Evolutionary conservation across 2,888 invertebrate genomes (phyloP).

Genomic region (Molorchus minor): DNA sequence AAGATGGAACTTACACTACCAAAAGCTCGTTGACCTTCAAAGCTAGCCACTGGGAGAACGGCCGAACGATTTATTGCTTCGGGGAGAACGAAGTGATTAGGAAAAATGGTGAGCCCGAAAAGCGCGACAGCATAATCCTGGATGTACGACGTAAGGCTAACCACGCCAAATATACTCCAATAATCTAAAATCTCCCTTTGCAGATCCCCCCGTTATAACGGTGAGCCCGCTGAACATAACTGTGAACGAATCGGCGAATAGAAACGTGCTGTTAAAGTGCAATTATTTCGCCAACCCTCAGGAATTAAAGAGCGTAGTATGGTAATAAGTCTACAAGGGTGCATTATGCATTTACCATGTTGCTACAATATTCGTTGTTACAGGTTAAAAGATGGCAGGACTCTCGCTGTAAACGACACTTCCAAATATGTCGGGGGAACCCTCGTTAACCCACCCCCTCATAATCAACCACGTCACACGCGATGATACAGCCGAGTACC

Average conservation of each 20-base stretch:
- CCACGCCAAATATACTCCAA: neutral
- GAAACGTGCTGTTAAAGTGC: slow-evolving; percentile 72
- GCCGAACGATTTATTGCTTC: slow-evolving; percentile 79
- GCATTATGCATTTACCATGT: neutral
- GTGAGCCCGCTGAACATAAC: slow-evolving; percentile 80
- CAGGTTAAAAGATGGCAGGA: slow-evolving; percentile 76
- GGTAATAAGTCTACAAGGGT: slow-evolving; percentile 67
- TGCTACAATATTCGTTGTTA: slow-evolving; percentile 13
- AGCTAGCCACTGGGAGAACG: slow-evolving; percentile 84
- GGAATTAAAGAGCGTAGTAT: slow-evolving; percentile 76
- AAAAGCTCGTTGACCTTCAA: slow-evolving; percentile 80
- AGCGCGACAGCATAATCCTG: slow-evolving; percentile 75
- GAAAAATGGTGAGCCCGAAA: slow-evolving; percentile 77
- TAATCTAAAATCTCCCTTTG: slow-evolving; percentile 44
- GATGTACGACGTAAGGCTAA: slow-evolving; percentile 86
- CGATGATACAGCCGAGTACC: slow-evolving; percentile 85
- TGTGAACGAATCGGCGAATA: slow-evolving; percentile 72
- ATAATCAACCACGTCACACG: slow-evolving; percentile 79
- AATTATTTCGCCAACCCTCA: slow-evolving; percentile 89
- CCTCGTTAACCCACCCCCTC: slow-evolving; percentile 77
- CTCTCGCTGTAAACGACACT: slow-evolving; percentile 66
- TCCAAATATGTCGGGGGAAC: slow-evolving; percentile 81
- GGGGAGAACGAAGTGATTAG: slow-evolving; percentile 83
- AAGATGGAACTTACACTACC: slow-evolving; percentile 83
- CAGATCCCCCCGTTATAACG: slow-evolving; percentile 87